A percentile compares a stretch with the other conserved stretches of the same genome.
Evolutionary conservation across 2,888 invertebrate genomes (phyloP).

Genomic region (Pegoplata infirma): DNA sequence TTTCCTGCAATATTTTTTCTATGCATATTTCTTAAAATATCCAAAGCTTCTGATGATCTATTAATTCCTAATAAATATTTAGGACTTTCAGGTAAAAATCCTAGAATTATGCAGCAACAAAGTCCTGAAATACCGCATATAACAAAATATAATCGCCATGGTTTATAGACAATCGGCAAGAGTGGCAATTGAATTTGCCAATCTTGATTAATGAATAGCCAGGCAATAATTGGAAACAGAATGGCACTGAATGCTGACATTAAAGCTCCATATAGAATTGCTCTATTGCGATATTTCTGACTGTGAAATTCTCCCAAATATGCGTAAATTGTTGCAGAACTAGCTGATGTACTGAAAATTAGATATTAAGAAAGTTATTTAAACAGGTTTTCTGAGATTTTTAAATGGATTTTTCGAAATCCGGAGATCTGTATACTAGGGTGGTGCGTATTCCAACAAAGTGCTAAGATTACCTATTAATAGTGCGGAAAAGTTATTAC

Average conservation of each 20-base stretch:
- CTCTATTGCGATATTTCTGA: conserved; percentile 77
- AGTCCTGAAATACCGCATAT: conserved; percentile 71
- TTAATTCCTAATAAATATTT: conserved; percentile 71
- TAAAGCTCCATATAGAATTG: conserved; percentile 72
- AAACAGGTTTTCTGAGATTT: no score
- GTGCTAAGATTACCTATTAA: no score
- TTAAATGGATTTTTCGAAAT: no score
- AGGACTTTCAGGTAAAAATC: conserved; percentile 74
- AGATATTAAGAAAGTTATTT: no score
- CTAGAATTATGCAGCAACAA: conserved; percentile 67
- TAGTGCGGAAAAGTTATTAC: no score
- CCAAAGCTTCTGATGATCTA: conserved; percentile 67
- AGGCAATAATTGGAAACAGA: conserved; percentile 71
- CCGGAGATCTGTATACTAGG: no score
- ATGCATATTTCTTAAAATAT: conserved; percentile 68
- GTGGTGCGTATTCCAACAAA: no score
- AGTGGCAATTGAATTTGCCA: conserved; percentile 69
- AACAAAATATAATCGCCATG: conserved; percentile 74
- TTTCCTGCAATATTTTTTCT: conserved; percentile 66
- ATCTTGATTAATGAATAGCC: conserved; percentile 72
- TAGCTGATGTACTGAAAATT: conserved; percentile 74
- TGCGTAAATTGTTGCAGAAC: conserved; percentile 79
- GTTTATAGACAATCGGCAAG: conserved; percentile 68
- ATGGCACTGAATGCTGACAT: conserved; percentile 71
- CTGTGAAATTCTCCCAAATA: conserved; percentile 80